Evolutionary conservation across 2,113 vertebrate genomes (phyloP), one percentile per base, ranked within the genome.

Genomic region (Elephas maximus): DNA sequence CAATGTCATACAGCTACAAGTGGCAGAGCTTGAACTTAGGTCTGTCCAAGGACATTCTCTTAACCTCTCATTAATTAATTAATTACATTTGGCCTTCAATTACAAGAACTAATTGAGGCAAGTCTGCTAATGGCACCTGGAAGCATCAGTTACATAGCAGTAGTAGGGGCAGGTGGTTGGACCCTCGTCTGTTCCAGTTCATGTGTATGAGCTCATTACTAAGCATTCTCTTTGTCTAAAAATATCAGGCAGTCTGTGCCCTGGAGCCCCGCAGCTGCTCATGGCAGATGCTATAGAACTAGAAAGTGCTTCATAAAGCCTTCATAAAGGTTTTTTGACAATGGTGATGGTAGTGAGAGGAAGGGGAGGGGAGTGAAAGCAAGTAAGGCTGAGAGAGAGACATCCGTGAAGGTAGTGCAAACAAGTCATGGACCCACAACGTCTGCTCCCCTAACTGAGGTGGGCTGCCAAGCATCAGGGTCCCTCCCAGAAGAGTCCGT

Each of bases 151-250:
- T 90, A 88, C 26, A 33, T 51, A 26, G 26, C 48, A 82, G 67
- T 51, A 63, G 14, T 12, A 45, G 53, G 67, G 85, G 87, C 92
- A 96, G 92, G 88, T 95, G 96, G 37, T 78, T 95, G 15, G 4
- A 88, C 86, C 44, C 67, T 92, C 53, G 84, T 92, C 95, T 94
- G 53, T 67, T 93, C 60, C 67, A 88, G 91, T 44, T 78, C 89
- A 14, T 23, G 65, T 41, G 67, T 51, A 65, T 96, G 88, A 97
- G 74, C 78, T 92, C 95, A 93, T 63, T 74, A 45, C 24, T 23
- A 45, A 91, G 44, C 85, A 95, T 86, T 95, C 80, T 93, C 81
- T 94, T 93, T 71, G 82, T 86, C 96, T 97, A 96, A 98, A 96
- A 97, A 92, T 95, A 95, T 71, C 95, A 62, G 53, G 60, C 60